Base-by-base conservation (phyloP, 2,113 vertebrate genomes). In the Antidorcas marsupialis region DNA sequence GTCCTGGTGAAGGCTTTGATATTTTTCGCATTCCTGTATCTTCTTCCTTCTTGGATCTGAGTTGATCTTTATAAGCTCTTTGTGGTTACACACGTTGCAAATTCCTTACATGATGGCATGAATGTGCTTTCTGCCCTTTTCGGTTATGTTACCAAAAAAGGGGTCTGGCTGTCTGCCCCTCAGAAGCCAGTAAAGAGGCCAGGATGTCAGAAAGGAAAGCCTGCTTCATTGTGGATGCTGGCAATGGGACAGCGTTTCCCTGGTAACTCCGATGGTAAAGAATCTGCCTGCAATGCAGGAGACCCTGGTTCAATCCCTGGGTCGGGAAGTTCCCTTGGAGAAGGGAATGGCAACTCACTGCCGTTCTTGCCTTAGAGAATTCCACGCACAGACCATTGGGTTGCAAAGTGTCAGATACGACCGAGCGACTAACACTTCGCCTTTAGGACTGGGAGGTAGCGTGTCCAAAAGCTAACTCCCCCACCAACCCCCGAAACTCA, bases 341-440 rank as follows among this genome's bases (percentile, higher is more conserved):
- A 21, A 36, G 2, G n/a, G n/a, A 71, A 6, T 71, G 64, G 64
- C n/a, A 36, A 12, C 17, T 19, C 64, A 21, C 19, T 71, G 17
- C n/a, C 36, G 17, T 71, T 36, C 64, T 5, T 23, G 17, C 64
- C 19, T 71, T 71, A 12, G n/a, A 36, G 64, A 71, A 71, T 23
- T 23, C n/a, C n/a, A 6, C 1, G 64, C 8, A 36, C 64, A 21
- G 17, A 67, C 33, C 8, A 67, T 11, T 9, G n/a, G n/a, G 8
- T 36, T 36, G 17, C 64, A 36, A 36, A 71, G n/a, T 11, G n/a
- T 36, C 64, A 71, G 64, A 71, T 19, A 71, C 2, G 1, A 71
- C n/a, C 5, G 19, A 36, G n/a, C 0, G 0, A 5, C n/a, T 0
- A 36, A 71, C 9, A 23, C 64, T 36, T 36, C 0, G 2, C 17